Conservation (phyloP, 2,888 invertebrate species). For the Desoria tigrina region DNA sequence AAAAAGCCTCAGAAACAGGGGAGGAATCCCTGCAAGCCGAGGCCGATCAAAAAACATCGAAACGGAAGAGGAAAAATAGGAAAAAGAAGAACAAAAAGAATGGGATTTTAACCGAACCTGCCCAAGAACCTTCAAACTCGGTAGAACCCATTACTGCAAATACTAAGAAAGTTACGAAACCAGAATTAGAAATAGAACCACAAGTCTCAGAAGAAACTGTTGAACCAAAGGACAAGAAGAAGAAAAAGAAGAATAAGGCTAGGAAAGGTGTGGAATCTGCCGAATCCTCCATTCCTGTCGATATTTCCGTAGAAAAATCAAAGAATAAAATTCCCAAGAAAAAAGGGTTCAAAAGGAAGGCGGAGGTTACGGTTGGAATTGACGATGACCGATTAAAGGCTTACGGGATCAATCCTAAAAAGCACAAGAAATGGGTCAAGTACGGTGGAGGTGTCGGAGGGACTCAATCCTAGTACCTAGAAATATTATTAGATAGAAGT, state of each 20-base stretch:
- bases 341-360: constrained; percentile 24
- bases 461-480: too few relatives aligned
- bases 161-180: not conserved
- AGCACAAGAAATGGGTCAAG: constrained; percentile 75
- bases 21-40: too few relatives aligned
- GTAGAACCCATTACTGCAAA: not conserved
- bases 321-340: not conserved
- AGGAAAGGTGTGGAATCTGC: not conserved
- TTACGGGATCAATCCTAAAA: constrained; percentile 89
- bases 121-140: not conserved
- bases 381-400: constrained; percentile 81
- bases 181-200: too few relatives aligned
- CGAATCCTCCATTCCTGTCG: not conserved
- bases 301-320: not conserved
- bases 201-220: not conserved
- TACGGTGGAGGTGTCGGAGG: constrained; percentile 62
- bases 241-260: constrained; percentile 1
- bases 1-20: too few relatives aligned
- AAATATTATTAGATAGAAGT: too few relatives aligned
- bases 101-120: not conserved
- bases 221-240: not conserved
- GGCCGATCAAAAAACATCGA: too few relatives aligned
- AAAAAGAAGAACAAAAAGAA: constrained; percentile 26
- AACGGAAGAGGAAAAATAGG: constrained; percentile 21
- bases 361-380: constrained; percentile 21